Evolutionary conservation across 2,888 invertebrate genomes (phyloP).

Genomic region (Sepioteuthis lessoniana): DNA sequence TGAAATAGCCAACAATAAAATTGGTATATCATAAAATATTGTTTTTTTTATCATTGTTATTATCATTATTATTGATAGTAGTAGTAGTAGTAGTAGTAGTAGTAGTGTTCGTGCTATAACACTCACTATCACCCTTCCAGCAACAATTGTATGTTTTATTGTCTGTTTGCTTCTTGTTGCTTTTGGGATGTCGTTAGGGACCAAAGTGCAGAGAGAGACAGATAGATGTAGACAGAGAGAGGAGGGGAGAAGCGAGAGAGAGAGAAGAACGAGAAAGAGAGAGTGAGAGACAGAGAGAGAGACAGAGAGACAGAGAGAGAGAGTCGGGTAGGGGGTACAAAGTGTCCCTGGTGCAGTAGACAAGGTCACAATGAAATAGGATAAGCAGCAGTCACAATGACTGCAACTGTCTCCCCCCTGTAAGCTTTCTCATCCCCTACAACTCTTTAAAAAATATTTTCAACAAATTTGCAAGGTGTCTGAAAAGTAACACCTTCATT

Average conservation of each 20-base stretch:
- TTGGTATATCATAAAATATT: background rate
- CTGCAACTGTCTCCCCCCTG: background rate
- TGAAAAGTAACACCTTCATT: background rate
- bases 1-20: conserved; percentile 3
- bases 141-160: background rate
- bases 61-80: too few relatives aligned
- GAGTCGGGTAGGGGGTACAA: background rate
- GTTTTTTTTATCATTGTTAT: background rate
- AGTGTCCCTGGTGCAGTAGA: conserved; percentile 12
- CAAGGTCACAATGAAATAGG: background rate
- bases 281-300: background rate
- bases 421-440: background rate
- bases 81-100: too few relatives aligned
- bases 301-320: background rate
- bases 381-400: background rate
- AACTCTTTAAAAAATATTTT: background rate
- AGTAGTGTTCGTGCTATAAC: background rate
- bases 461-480: background rate
- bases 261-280: too few relatives aligned
- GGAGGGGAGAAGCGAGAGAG: background rate
- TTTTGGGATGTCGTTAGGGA: background rate
- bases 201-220: background rate
- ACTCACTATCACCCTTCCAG: background rate
- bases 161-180: background rate
- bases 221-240: background rate